Evolutionary conservation across 2,113 vertebrate species (phyloP).

Genomic region (Falco punctatus): DNA sequence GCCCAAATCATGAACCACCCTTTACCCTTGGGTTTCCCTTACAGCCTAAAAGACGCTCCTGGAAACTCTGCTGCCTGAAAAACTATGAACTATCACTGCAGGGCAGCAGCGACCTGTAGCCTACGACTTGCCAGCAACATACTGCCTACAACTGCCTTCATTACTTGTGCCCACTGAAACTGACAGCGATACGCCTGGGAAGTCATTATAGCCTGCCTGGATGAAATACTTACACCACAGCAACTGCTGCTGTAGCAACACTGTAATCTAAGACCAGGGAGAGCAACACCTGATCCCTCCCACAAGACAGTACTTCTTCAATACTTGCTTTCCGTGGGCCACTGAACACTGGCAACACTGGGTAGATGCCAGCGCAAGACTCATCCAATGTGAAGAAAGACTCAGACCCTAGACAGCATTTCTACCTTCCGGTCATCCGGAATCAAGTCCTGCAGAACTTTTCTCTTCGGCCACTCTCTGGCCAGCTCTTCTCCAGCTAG

Average conservation of each 20-base stretch:
- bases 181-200: background rate
- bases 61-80: background rate
- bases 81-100: background rate
- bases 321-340: background rate
- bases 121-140: background rate
- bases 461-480: conserved; percentile 95
- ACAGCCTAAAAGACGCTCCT: background rate
- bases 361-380: background rate
- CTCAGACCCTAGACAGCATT: background rate
- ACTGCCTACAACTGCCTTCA: background rate
- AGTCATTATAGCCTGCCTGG: background rate
- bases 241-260: background rate
- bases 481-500: conserved; percentile 89
- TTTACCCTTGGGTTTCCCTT: background rate
- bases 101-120: background rate
- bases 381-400: background rate
- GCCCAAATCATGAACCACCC: background rate
- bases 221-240: background rate
- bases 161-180: background rate
- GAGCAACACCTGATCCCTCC: background rate
- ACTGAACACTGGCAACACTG: background rate
- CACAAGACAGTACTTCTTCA: background rate
- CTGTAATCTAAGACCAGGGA: background rate
- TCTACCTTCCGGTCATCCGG: conserved; percentile 88
- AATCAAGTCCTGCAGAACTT: conserved; percentile 92